Conservation (phyloP, 2,797 vertebrate species). For the Enteromius afrohamiltoni region DNA sequence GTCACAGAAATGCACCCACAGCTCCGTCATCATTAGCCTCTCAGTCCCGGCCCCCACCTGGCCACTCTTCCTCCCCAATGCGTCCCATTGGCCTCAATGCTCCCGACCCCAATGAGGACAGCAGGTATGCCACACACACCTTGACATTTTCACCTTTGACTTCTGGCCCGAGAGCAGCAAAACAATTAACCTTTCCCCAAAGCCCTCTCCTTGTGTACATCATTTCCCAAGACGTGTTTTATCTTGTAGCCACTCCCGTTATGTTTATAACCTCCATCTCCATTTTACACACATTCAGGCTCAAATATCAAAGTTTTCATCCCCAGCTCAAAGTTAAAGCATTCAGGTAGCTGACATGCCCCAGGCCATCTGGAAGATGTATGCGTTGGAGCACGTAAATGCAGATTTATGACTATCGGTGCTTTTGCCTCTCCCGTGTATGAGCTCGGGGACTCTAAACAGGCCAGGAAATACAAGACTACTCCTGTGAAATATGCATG, state of each 20-base stretch:
- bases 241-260: constrained; percentile 25
- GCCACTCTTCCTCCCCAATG: background rate
- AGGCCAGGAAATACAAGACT: constrained; percentile 45
- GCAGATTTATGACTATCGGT: constrained; percentile 59
- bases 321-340: constrained; percentile 34
- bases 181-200: constrained; percentile 20
- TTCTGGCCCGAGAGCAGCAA: constrained; percentile 22
- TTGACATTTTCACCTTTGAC: constrained; percentile 23
- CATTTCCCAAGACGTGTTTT: constrained; percentile 26
- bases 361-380: constrained; percentile 25
- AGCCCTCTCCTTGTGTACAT: background rate
- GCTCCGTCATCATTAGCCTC: constrained; percentile 52
- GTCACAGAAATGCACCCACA: constrained; percentile 71
- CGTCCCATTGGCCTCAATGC: constrained; percentile 32
- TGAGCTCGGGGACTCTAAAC: constrained; percentile 55
- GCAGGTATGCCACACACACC: constrained; percentile 69
- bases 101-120: constrained; percentile 62
- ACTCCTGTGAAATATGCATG: constrained; percentile 56
- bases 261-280: constrained; percentile 40
- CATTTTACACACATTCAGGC: constrained; percentile 34
- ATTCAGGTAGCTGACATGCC: constrained; percentile 28
- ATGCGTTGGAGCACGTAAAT: constrained; percentile 53
- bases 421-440: constrained; percentile 58
- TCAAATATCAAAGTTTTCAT: constrained; percentile 42
- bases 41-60: constrained; percentile 42